Evolutionary conservation across 2,797 vertebrate genomes (phyloP), one percentile per base, ranked within the genome.

Genomic region (Syndactyla subalaris): DNA sequence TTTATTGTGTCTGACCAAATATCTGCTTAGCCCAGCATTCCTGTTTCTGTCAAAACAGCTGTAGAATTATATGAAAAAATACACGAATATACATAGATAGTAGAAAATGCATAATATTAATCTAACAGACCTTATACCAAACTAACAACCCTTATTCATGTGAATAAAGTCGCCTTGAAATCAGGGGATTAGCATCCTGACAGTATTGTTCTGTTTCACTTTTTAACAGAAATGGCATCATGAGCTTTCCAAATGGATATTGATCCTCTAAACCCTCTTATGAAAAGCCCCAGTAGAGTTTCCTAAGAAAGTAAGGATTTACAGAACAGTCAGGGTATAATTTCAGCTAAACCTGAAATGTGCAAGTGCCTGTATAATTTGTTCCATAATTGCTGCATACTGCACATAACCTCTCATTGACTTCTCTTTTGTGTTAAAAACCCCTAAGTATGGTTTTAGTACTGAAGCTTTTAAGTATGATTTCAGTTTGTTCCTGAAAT

Each of bases 191-290:
- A 96, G 55, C 2, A 1, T 77, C 66, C 70, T 93, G 75, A 74
- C 83, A 74, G 43, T 71, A 77, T 91, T 94, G 91, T 67, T 93
- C 65, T 93, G 23, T 91, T 92, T 77, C 91, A 91, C 78, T 92
- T 96, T 96, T 94, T 95, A 96, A 88, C 59, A 61, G 76, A 97
- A 96, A 96, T 55, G 89, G 57, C 72, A 92, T 95, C 87, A 88
- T 82, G 92, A 85, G 78, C 77, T 88, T 96, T 94, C 90, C 68
- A 93, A 95, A 94, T 85, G 77, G 76, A 73, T 85, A 91, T 78
- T 89, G 94, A 95, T 94, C 88, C 81, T 83, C 58, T 90, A 86
- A 96, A 92, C 85, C 85, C 63, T 82, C 91, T 91, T 94, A 89
- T 15, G 70, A 88, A 96, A 93, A 95, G n/a, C 67, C 74, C 51